Conservation (phyloP, 1,140 invertebrate species). For the Drosophila bocqueti region DNA sequence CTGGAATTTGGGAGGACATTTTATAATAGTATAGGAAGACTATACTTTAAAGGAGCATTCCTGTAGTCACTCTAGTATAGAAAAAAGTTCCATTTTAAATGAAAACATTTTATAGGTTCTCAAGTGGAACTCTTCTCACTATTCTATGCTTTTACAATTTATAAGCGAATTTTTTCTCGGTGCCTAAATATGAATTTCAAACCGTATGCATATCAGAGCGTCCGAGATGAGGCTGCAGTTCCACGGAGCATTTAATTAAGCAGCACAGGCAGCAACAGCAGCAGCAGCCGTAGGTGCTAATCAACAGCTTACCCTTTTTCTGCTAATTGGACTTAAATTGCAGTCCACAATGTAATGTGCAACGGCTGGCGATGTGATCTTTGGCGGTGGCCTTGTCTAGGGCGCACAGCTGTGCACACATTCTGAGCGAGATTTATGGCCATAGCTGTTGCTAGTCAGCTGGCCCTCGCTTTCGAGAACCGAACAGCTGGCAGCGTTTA, state of each 20-base stretch:
- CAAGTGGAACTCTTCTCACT: fast-evolving
- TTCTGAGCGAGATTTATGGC: slow-evolving; percentile 58
- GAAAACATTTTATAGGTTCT: not conserved
- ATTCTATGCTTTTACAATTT: not conserved
- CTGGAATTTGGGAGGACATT: not conserved
- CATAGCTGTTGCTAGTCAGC: slow-evolving; percentile 24
- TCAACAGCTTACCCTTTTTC: slow-evolving; percentile 66
- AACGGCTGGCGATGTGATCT: slow-evolving; percentile 1
- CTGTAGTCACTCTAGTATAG: no score
- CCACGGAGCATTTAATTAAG: slow-evolving; percentile 25
- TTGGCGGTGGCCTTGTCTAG: slow-evolving; percentile 53
- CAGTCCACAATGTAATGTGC: slow-evolving; percentile 10
- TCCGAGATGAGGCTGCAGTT: slow-evolving; percentile 37
- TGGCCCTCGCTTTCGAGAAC: slow-evolving; percentile 8
- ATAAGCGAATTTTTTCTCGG: not conserved
- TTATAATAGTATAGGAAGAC: not conserved
- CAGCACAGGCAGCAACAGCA: not conserved
- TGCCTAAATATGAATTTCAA: slow-evolving; percentile 12
- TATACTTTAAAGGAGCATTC: no score
- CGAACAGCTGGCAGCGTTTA: slow-evolving; percentile 73
- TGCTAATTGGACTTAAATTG: slow-evolving; percentile 76
- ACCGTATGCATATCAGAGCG: slow-evolving; percentile 38
- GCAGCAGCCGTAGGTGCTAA: slow-evolving; percentile 52
- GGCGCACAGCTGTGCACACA: slow-evolving; percentile 74
- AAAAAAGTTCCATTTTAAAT: no score